Percentiles rank a stretch among this genome's conserved stretches.
Conservation (phyloP, 2,113 vertebrate species). For the Scatophagus argus region DNA sequence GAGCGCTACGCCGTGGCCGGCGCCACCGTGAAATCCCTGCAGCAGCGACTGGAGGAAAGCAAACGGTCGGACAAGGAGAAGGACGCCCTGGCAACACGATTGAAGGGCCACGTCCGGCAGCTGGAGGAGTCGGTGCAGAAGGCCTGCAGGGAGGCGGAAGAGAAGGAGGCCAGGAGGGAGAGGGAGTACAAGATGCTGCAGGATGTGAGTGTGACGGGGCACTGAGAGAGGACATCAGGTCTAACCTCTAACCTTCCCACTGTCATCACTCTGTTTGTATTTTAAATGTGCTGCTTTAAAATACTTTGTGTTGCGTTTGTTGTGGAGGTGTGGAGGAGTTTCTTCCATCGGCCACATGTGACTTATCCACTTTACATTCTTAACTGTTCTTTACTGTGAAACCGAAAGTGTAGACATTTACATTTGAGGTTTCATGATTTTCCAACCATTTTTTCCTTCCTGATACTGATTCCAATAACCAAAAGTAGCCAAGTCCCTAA, state of each 20-base stretch:
- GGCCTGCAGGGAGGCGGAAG: constrained; percentile 88
- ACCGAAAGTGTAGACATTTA: too few species aligned
- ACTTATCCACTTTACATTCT: too few species aligned
- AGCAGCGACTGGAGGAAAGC: constrained; percentile 91
- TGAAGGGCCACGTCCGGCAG: constrained; percentile 86
- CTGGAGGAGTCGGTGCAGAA: constrained; percentile 88
- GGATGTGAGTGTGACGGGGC: constrained; percentile 85
- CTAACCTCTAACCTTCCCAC: not conserved
- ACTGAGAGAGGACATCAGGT: not conserved
- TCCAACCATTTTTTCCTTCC: too few species aligned
- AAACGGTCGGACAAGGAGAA: constrained; percentile 88
- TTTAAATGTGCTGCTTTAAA: too few species aligned
- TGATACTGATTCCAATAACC: too few species aligned
- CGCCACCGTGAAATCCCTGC: constrained; percentile 84
- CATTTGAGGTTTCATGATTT: too few species aligned
- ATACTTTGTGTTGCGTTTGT: too few species aligned
- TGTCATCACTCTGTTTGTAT: not conserved
- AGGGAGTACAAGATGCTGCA: constrained; percentile 94
- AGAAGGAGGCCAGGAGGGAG: constrained; percentile 87
- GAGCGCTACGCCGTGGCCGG: constrained; percentile 86
- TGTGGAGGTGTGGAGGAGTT: not conserved
- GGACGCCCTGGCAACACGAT: constrained; percentile 82
- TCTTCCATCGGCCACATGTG: too few species aligned
- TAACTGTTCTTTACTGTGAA: too few species aligned
- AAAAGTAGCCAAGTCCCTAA: too few species aligned